phyloP scores from a whole-genome alignment of 35 echinoderm and acorn worm genomes.

The Stichopus chloronotus region DNA sequence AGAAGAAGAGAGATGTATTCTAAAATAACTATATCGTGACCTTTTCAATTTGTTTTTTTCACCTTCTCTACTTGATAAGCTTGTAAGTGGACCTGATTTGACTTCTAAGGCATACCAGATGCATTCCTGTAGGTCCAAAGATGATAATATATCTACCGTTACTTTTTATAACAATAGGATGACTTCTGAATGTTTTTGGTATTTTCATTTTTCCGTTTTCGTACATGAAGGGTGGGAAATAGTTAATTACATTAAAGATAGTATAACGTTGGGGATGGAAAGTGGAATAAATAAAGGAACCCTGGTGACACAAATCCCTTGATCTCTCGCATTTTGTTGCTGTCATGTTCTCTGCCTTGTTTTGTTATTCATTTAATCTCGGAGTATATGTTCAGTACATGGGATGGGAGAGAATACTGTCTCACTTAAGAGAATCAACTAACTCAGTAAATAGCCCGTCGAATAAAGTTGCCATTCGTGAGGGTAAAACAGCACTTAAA shows the following conservation, averaged over 20 bases:
- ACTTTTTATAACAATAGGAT: conserved; percentile 12
- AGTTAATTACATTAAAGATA: neutral
- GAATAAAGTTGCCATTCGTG: too few relatives aligned
- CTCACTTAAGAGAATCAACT: too few relatives aligned
- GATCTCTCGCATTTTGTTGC: too few relatives aligned
- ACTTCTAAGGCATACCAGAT: conserved; percentile 41
- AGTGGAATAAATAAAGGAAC: neutral
- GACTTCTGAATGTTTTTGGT: neutral
- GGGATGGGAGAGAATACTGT: too few relatives aligned
- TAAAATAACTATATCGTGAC: conserved; percentile 47
- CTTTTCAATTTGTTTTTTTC: conserved; percentile 34
- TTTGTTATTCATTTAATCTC: too few relatives aligned
- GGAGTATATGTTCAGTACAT: too few relatives aligned
- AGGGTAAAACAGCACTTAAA: too few relatives aligned
- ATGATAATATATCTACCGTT: conserved; percentile 7
- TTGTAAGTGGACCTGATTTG: conserved; percentile 28
- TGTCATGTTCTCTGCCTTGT: too few relatives aligned
- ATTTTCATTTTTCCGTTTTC: neutral
- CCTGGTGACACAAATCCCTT: neutral
- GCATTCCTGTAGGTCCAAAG: conserved; percentile 51
- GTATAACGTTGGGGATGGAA: neutral
- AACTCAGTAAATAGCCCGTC: too few relatives aligned
- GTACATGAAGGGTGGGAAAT: neutral
- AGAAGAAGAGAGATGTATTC: conserved; percentile 46
- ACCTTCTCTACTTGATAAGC: neutral